These are phyloP conservation scores for Brenthis daphne DNA, from an alignment of 2,888 invertebrate species.

Conservation along the genomic window DNA sequence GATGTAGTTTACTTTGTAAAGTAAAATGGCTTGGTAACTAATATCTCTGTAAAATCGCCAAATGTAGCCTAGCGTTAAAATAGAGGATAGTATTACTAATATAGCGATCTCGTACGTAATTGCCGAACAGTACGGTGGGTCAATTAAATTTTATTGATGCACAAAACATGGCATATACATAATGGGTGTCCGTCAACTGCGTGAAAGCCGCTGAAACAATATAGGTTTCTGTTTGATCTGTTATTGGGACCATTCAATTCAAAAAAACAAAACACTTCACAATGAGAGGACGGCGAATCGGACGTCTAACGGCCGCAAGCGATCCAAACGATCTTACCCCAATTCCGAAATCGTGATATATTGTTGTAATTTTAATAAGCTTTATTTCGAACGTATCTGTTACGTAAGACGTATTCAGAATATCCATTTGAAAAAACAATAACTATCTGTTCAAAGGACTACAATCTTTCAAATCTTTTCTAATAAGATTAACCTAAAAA, in stretches of 20 bases:
- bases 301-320: too few species aligned
- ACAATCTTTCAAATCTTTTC: too few species aligned
- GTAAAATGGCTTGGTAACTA: conserved; percentile 29
- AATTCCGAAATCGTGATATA: too few species aligned
- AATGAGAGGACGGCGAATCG: too few species aligned
- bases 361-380: too few species aligned
- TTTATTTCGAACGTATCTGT: too few species aligned
- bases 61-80: conserved; percentile 53
- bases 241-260: conserved; percentile 14
- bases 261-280: neutral
- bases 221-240: neutral
- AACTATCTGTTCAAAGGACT: too few species aligned
- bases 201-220: conserved; percentile 20
- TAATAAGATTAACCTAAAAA: too few species aligned
- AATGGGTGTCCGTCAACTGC: conserved; percentile 39
- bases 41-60: conserved; percentile 55
- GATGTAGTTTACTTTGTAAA: conserved; percentile 32
- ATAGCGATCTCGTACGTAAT: conserved; percentile 53
- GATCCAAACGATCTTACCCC: too few species aligned
- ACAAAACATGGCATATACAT: conserved; percentile 44
- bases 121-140: conserved; percentile 56
- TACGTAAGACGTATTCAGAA: too few species aligned
- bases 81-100: conserved; percentile 59
- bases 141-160: conserved; percentile 61
- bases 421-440: too few species aligned